Evolutionary conservation across 2,888 invertebrate species (phyloP).

Genomic region (Dryocosmus kuriphilus): DNA sequence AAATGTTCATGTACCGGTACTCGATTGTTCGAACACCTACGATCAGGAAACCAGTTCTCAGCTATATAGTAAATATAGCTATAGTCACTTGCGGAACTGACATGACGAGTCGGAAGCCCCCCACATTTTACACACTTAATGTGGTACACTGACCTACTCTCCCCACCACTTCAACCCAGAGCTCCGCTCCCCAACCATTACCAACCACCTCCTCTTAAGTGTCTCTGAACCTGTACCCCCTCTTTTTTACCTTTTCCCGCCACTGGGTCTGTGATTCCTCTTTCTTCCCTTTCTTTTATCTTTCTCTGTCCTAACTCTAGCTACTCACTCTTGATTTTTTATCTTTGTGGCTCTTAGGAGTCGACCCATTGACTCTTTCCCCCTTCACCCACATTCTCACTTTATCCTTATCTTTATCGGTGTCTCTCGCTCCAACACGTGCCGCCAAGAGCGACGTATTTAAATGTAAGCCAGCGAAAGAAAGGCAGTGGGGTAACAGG

Average conservation of each 20-base stretch:
- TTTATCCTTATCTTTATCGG: constrained; percentile 27
- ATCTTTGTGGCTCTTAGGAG: neutral
- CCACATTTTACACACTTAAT: constrained; percentile 63
- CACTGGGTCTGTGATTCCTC: too few species aligned
- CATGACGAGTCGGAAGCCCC: constrained; percentile 71
- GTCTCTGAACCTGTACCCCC: constrained; percentile 27
- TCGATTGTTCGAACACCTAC: too few species aligned
- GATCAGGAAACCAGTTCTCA: too few species aligned
- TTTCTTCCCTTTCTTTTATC: constrained; percentile 17
- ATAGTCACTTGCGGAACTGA: constrained; percentile 68
- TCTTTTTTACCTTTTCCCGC: neutral
- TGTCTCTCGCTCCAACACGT: neutral
- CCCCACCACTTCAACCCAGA: constrained; percentile 56
- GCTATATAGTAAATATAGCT: constrained; percentile 57
- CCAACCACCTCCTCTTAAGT: constrained; percentile 43
- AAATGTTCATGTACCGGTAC: too few species aligned
- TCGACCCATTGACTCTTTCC: neutral
- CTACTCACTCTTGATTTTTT: constrained; percentile 24
- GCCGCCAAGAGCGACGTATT: neutral
- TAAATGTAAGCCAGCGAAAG: neutral
- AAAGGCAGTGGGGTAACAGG: constrained; percentile 19
- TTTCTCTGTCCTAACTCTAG: constrained; percentile 16
- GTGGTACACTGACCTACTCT: constrained; percentile 78
- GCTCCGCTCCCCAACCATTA: constrained; percentile 55
- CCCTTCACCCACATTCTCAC: neutral